A percentile compares a stretch with the other conserved stretches of the same genome.
These are phyloP conservation scores for Epicampocera succincta DNA, from an alignment of 2,888 invertebrate species.

Conservation along the genomic window DNA sequence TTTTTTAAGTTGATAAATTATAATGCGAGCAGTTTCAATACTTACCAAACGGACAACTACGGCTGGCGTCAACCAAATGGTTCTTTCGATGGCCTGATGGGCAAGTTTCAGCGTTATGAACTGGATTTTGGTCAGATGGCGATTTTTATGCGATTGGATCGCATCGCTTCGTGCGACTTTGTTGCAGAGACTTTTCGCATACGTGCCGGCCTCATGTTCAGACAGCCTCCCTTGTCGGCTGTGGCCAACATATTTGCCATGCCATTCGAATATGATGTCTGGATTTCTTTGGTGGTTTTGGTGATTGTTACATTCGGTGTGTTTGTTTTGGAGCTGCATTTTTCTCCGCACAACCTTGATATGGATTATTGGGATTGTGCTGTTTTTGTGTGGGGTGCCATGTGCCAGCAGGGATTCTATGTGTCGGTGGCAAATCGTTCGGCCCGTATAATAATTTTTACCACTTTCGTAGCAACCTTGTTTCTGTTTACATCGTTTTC, in stretches of 20 bases:
- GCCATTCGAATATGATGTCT: slow-evolving; percentile 84
- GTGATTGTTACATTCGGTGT: slow-evolving; percentile 76
- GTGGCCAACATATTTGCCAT: slow-evolving; percentile 85
- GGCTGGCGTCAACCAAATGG: slow-evolving; percentile 84
- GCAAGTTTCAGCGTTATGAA: slow-evolving; percentile 83
- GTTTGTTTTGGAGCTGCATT: slow-evolving; percentile 74
- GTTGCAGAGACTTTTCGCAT: slow-evolving; percentile 83
- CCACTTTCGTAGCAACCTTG: slow-evolving; percentile 83
- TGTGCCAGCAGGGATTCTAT: slow-evolving; percentile 85
- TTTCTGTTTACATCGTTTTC: slow-evolving; percentile 86
- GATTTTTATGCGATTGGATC: slow-evolving; percentile 84
- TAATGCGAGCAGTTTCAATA: slow-evolving; percentile 76
- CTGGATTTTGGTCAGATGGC: slow-evolving; percentile 83
- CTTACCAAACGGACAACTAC: slow-evolving; percentile 82
- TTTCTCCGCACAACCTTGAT: slow-evolving; percentile 74
- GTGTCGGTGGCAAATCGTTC: slow-evolving; percentile 82
- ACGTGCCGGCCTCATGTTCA: slow-evolving; percentile 84
- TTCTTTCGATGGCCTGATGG: slow-evolving; percentile 84
- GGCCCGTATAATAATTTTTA: slow-evolving; percentile 83
- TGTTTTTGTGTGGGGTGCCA: slow-evolving; percentile 83
- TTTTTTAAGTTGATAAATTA: neutral
- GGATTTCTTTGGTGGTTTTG: slow-evolving; percentile 81
- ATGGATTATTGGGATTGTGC: slow-evolving; percentile 82
- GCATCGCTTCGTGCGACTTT: slow-evolving; percentile 83
- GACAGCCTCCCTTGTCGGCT: slow-evolving; percentile 85